phyloP scores from a whole-genome alignment of 2,797 vertebrate genomes.

The Sphenodon punctatus region DNA sequence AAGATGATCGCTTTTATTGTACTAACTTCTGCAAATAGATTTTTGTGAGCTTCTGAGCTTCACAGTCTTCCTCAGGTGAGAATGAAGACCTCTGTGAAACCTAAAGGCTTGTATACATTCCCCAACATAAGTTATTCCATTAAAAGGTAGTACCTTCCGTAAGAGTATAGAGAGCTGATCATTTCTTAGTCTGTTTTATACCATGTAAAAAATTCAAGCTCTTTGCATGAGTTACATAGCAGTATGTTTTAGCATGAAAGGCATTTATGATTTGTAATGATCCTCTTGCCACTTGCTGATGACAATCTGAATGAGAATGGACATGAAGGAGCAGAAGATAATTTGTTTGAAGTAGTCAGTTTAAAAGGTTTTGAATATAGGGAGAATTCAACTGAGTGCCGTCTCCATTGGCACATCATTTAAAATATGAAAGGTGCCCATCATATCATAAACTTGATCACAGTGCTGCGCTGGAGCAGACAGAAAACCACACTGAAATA shows the following conservation, averaged over 20 bases:
- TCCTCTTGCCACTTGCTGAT: neutral
- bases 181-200: neutral
- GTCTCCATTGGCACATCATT: slow-evolving; percentile 5
- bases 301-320: neutral
- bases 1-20: no score
- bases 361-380: slow-evolving; percentile 6
- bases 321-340: neutral
- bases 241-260: neutral
- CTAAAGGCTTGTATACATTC: no score
- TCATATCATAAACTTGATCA: neutral
- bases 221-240: neutral
- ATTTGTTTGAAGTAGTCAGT: neutral
- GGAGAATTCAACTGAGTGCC: neutral
- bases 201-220: neutral
- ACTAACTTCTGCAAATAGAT: no score
- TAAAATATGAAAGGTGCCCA: neutral
- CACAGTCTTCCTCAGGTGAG: no score
- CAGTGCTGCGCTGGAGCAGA: neutral
- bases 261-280: neutral
- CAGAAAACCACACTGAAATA: neutral
- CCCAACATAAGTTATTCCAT: no score
- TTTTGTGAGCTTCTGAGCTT: no score
- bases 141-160: no score
- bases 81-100: no score
- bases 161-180: neutral